Conservation (phyloP, 2,888 invertebrate species). For the Drosophila atripex region DNA sequence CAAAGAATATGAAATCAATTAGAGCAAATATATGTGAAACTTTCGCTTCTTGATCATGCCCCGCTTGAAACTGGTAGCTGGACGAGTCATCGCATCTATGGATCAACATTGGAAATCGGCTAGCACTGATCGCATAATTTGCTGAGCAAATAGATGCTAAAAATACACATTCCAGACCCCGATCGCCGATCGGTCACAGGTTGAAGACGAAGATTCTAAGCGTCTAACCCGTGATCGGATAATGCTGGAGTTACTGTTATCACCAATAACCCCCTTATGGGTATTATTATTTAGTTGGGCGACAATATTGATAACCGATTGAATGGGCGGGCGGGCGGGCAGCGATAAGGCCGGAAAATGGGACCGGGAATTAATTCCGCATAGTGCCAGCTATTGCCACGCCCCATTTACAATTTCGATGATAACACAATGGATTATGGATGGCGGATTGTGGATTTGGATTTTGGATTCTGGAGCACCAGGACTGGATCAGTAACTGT, state of each 20-base stretch:
- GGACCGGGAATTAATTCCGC: conserved; percentile 27
- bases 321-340: no score
- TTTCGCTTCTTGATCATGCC: conserved; percentile 8
- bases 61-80: not conserved
- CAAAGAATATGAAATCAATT: not conserved
- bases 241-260: not conserved
- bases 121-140: conserved; percentile 61
- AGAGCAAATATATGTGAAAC: conserved; percentile 18
- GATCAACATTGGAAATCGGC: conserved; percentile 14
- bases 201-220: conserved; percentile 15
- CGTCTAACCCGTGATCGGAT: conserved; percentile 32
- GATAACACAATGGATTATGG: conserved; percentile 24
- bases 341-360: conserved; percentile 18
- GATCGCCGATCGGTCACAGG: conserved; percentile 36
- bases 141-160: conserved; percentile 48
- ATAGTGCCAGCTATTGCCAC: conserved; percentile 18
- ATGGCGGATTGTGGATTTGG: not conserved
- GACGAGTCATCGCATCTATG: conserved; percentile 4
- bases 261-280: not conserved
- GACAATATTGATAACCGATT: conserved; percentile 36
- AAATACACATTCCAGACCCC: conserved; percentile 35
- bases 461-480: conserved; percentile 14
- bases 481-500: conserved; percentile 1
- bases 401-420: conserved; percentile 24
- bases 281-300: conserved; percentile 22